A percentile compares a stretch with the other conserved stretches of the same genome.
Evolutionary conservation across 2,888 invertebrate species (phyloP).

Genomic region (Caenorhabditis sp.): DNA sequence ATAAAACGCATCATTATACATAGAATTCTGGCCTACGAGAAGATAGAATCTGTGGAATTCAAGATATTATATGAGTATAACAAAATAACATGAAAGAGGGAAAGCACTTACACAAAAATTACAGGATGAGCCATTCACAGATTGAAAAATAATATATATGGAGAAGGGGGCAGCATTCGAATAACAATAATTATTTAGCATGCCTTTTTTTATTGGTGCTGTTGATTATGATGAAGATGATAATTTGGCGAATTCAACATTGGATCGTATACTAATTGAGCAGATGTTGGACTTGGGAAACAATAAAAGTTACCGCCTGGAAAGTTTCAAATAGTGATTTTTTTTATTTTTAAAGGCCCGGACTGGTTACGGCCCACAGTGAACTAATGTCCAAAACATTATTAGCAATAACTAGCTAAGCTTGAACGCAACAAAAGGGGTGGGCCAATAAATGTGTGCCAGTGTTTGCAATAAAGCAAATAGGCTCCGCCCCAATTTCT

Average conservation of each 20-base stretch:
- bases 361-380: no score
- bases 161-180: constrained; percentile 3
- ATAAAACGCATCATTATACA: constrained; percentile 5
- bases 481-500: no score
- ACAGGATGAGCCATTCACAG: background rate
- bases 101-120: constrained; percentile 16
- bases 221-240: background rate
- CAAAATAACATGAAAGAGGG: constrained; percentile 1
- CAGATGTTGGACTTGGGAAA: background rate
- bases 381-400: no score
- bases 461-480: no score
- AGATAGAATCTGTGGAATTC: background rate
- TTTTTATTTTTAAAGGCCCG: no score
- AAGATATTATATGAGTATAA: background rate
- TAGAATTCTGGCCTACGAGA: background rate
- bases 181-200: background rate
- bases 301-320: background rate
- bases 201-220: background rate
- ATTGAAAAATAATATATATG: constrained; percentile 11
- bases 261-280: background rate
- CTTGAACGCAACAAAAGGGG: no score
- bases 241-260: background rate
- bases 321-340: background rate
- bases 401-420: no score
- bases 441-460: no score